These are phyloP conservation scores for Hyphantria cunea DNA, from an alignment of 1,140 invertebrate genomes.

Conservation along the genomic window DNA sequence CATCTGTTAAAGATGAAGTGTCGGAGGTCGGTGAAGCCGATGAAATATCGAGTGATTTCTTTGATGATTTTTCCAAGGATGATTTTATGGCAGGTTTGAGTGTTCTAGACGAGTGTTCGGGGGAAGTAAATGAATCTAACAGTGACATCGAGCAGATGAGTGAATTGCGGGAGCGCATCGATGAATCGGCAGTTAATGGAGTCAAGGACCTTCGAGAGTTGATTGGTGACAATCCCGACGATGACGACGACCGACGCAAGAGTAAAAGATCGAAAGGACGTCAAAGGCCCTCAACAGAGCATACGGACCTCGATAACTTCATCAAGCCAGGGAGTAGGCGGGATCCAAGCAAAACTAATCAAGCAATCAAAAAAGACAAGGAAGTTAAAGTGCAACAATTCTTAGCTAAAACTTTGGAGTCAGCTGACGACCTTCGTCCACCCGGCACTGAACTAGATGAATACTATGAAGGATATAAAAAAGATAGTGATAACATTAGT, in stretches of 20 bases:
- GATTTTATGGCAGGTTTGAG: constrained; percentile 74
- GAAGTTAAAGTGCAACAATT: constrained; percentile 70
- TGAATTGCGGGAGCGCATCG: constrained; percentile 27
- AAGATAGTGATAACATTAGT: constrained; percentile 28
- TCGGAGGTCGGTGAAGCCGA: constrained; percentile 49
- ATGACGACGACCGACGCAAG: constrained; percentile 11
- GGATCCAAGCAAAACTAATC: constrained; percentile 68
- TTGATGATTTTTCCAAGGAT: constrained; percentile 73
- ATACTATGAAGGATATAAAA: constrained; percentile 50
- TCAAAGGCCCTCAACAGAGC: constrained; percentile 1
- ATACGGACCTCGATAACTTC: constrained; percentile 47
- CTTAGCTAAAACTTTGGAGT: constrained; percentile 65
- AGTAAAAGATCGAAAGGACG: neutral
- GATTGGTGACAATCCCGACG: constrained; percentile 40
- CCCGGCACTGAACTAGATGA: constrained; percentile 74
- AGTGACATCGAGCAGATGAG: constrained; percentile 1
- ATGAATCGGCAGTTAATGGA: constrained; percentile 42
- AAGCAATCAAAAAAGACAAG: constrained; percentile 71
- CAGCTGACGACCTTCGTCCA: constrained; percentile 58
- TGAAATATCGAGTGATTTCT: constrained; percentile 76
- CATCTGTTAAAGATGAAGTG: constrained; percentile 36
- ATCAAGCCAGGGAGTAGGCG: constrained; percentile 69
- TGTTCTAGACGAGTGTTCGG: constrained; percentile 71
- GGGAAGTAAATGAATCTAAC: constrained; percentile 41
- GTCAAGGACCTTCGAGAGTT: constrained; percentile 58